Conservation (phyloP, 2,888 invertebrate species). For the Meliscaeva auricollis region DNA sequence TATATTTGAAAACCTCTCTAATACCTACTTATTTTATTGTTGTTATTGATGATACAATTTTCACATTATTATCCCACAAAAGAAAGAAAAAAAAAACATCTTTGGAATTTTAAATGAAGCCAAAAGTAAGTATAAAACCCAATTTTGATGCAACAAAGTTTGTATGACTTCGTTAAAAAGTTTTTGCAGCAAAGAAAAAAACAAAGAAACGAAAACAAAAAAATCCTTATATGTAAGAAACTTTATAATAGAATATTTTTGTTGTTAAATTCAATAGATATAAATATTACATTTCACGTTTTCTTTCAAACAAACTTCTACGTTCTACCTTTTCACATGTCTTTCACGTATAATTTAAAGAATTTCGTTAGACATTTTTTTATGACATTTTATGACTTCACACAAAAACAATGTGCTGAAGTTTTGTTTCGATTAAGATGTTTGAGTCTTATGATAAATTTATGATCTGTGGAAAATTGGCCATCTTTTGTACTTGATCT, state of each 20-base stretch:
- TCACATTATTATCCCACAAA: no score
- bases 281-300: constrained; percentile 1
- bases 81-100: not conserved
- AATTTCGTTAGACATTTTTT: not conserved
- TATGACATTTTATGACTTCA: not conserved
- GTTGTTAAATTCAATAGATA: not conserved
- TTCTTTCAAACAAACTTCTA: not conserved
- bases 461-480: no score
- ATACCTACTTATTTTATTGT: no score
- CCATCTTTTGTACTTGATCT: no score
- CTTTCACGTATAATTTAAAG: not conserved
- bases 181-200: not conserved
- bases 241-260: not conserved
- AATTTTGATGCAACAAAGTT: constrained; percentile 1
- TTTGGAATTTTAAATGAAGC: not conserved
- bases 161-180: constrained; percentile 1
- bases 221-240: not conserved
- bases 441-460: not conserved
- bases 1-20: no score
- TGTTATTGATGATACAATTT: no score
- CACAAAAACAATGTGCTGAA: not conserved
- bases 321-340: not conserved
- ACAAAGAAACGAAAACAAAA: not conserved
- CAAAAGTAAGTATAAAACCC: not conserved
- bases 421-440: not conserved